phyloP scores from a whole-genome alignment of 2,797 vertebrate genomes.

The Valencia hispanica region DNA sequence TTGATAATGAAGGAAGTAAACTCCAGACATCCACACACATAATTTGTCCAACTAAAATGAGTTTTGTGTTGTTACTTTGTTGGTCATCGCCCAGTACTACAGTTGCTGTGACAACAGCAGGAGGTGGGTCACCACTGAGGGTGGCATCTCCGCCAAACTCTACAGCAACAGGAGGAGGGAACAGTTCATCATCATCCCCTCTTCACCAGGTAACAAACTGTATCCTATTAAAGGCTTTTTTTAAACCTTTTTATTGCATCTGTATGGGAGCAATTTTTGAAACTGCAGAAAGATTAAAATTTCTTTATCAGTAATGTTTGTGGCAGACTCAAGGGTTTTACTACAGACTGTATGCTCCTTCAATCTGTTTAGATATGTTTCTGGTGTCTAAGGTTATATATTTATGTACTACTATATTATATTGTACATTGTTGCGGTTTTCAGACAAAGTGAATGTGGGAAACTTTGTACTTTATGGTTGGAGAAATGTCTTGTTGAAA shows the following conservation, averaged over 20 bases:
- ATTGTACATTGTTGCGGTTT: not conserved
- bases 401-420: not conserved
- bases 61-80: conserved; percentile 3
- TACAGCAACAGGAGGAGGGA: conserved; percentile 80
- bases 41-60: not conserved
- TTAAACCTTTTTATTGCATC: not conserved
- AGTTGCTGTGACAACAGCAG: conserved; percentile 76
- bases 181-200: conserved; percentile 83
- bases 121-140: conserved; percentile 86
- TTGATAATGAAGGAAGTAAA: not conserved
- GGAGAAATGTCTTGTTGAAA: not conserved
- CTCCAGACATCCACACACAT: not conserved
- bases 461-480: not conserved
- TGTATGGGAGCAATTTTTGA: not conserved
- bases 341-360: not conserved
- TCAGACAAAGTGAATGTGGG: not conserved
- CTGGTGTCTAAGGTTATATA: not conserved
- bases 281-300: not conserved
- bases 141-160: conserved; percentile 91
- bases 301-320: not conserved
- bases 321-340: not conserved
- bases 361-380: not conserved
- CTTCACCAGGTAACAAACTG: conserved; percentile 86
- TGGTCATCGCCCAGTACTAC: conserved; percentile 63
- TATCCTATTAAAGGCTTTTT: not conserved